A percentile compares a stretch with the other conserved stretches of the same genome.
These are phyloP conservation scores for Samia ricini DNA, from an alignment of 1,140 invertebrate species.

Conservation along the genomic window DNA sequence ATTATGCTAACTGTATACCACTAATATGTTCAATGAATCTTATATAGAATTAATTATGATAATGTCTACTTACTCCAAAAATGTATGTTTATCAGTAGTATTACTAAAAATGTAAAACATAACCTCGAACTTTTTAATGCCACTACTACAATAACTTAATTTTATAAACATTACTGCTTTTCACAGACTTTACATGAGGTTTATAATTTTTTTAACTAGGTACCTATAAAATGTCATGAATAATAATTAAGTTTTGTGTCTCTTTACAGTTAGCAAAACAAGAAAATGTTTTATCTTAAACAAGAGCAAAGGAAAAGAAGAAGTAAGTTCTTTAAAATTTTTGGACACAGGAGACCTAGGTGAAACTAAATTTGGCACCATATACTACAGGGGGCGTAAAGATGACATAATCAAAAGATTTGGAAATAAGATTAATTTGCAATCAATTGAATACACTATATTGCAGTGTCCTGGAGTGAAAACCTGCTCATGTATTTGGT, in stretches of 20 bases:
- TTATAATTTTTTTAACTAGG: not conserved
- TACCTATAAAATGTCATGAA: not conserved
- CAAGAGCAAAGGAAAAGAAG: constrained; percentile 61
- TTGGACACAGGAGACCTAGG: constrained; percentile 85
- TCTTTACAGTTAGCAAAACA: constrained; percentile 78
- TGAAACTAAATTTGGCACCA: constrained; percentile 68
- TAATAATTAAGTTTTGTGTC: constrained; percentile 21
- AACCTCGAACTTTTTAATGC: too few species aligned
- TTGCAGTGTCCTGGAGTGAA: constrained; percentile 68
- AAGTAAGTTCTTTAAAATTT: constrained; percentile 70
- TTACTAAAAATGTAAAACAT: too few species aligned
- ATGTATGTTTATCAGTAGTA: too few species aligned
- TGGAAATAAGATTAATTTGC: constrained; percentile 83
- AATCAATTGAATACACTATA: constrained; percentile 78
- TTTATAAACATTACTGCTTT: not conserved
- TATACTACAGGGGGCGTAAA: constrained; percentile 82
- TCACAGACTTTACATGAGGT: not conserved
- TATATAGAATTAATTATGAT: too few species aligned
- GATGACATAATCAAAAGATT: constrained; percentile 86
- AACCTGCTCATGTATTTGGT: constrained; percentile 76
- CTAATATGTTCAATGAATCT: too few species aligned
- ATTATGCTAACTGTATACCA: too few species aligned
- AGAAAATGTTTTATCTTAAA: constrained; percentile 81
- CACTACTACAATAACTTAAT: too few species aligned
- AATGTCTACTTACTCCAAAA: too few species aligned